These are phyloP conservation scores for Sphaerophoria rueppellii DNA, from an alignment of 2,888 invertebrate genomes.

Conservation along the genomic window DNA sequence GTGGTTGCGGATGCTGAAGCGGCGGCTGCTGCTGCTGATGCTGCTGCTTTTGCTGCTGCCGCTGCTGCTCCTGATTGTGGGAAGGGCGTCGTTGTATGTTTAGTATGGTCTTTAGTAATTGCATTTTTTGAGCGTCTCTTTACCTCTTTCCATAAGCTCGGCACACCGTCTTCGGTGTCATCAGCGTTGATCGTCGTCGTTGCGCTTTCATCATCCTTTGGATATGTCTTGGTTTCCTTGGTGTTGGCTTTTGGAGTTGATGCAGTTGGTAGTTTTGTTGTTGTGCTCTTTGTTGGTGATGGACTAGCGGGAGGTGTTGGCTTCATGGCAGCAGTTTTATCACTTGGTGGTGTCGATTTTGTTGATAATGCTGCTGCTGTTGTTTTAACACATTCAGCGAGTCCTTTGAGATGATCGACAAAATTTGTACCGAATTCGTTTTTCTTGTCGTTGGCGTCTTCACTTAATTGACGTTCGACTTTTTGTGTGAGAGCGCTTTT, in stretches of 20 bases:
- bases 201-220: slow-evolving; percentile 38
- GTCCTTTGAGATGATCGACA: slow-evolving; percentile 80
- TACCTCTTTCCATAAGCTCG: slow-evolving; percentile 83
- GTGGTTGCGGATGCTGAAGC: slow-evolving; percentile 80
- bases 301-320: slow-evolving; percentile 41
- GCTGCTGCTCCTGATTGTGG: slow-evolving; percentile 80
- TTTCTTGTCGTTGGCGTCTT: slow-evolving; percentile 17
- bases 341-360: slow-evolving; percentile 14
- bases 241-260: slow-evolving; percentile 56
- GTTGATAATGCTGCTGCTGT: too few species aligned
- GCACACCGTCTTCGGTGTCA: slow-evolving; percentile 77
- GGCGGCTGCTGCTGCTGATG: slow-evolving; percentile 61
- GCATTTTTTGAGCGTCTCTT: slow-evolving; percentile 85
- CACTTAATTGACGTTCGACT: slow-evolving; percentile 75
- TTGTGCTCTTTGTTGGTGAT: slow-evolving; percentile 57
- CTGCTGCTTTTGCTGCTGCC: slow-evolving; percentile 15
- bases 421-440: slow-evolving; percentile 77
- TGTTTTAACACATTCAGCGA: slow-evolving; percentile 79
- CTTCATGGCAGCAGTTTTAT: slow-evolving; percentile 37
- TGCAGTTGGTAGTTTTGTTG: slow-evolving; percentile 44
- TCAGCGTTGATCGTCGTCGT: slow-evolving; percentile 85
- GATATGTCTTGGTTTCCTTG: slow-evolving; percentile 45
- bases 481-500: slow-evolving; percentile 79
- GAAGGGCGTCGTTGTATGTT: slow-evolving; percentile 75
- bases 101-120: slow-evolving; percentile 83